A percentile compares a stretch with the other conserved stretches of the same genome.
Conservation (phyloP, 1,140 invertebrate genomes). For the Chymomyza costata region DNA sequence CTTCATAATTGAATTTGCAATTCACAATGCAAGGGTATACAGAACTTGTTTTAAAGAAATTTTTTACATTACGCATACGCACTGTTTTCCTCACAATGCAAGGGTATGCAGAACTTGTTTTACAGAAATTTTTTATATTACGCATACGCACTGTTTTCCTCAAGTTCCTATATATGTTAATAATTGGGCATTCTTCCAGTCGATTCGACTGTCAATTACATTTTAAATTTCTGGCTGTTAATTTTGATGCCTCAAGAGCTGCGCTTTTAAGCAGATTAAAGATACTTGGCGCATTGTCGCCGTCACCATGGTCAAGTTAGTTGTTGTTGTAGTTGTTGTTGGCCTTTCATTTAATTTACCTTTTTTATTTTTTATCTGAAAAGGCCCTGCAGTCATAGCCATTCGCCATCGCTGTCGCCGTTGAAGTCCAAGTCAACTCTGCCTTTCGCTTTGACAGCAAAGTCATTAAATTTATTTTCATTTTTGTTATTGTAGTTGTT, state of each 20-base stretch:
- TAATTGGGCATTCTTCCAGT: constrained; percentile 49
- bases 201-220: constrained; percentile 69
- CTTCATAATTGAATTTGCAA: too few species aligned
- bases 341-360: too few species aligned
- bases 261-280: constrained; percentile 67
- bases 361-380: constrained; percentile 29
- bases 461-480: constrained; percentile 65
- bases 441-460: constrained; percentile 16
- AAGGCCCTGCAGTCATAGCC: background rate
- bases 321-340: too few species aligned
- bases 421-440: constrained; percentile 11
- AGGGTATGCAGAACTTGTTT: background rate
- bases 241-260: constrained; percentile 52
- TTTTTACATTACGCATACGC: constrained; percentile 48
- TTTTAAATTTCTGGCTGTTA: constrained; percentile 69
- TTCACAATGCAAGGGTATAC: background rate
- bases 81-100: constrained; percentile 3
- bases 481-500: constrained; percentile 58
- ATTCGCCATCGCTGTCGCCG: background rate
- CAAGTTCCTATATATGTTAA: constrained; percentile 45
- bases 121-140: constrained; percentile 10
- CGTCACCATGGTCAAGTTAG: too few species aligned
- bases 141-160: constrained; percentile 46
- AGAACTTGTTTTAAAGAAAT: background rate
- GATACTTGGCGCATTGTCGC: constrained; percentile 33